Evolutionary conservation across 2,113 vertebrate species (phyloP), one percentile per base, ranked within the genome.

Genomic region (Hiodon tergisus): DNA sequence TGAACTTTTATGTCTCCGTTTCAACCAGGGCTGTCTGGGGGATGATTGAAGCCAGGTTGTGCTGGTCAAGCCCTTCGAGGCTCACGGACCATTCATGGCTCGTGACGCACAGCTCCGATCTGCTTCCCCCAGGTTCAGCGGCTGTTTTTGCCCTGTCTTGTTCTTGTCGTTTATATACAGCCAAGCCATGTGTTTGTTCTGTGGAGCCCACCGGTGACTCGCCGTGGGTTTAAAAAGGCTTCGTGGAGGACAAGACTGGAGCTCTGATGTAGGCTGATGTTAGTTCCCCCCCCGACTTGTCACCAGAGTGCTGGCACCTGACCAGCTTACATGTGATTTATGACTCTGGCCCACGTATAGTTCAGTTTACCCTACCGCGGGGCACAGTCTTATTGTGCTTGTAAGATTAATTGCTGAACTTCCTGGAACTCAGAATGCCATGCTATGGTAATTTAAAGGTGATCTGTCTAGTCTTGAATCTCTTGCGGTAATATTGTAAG

Each of bases 41-140:
- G 68, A 67, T 83, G 83, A 89, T 87, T 85, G 80, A 84, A 89
- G 79, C 85, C 85, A 86, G 83, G 83, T 67, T 46, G 73, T 63
- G 71, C 78, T 65, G 61, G 76, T 79, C 69, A 63, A 71, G 72
- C 78, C 54, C 82, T 72, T 80, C 70, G 80, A 75, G 72, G 7
- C 14, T 10, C 31, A 31, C 14, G n/a, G 52, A 52, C 6, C 67
- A 67, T 63, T 51, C 75, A 46, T 51, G 76, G 72, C 72, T 58
- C 69, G 59, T 69, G 52, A 3, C 9, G 17, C 13, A 58, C 17
- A 75, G 78, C 84, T 77, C 77, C 69, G 77, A 11, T 75, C 62
- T 65, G 61, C 17, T 54, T 62, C 53, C 46, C 4, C 62, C 13
- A 51, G 4, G 47, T 47, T 54, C 72, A 74, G 67, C 67, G 65